Evolutionary conservation across 2,113 vertebrate genomes (phyloP), one percentile per base, ranked within the genome.

Genomic region (Hippoglossus stenolepis): DNA sequence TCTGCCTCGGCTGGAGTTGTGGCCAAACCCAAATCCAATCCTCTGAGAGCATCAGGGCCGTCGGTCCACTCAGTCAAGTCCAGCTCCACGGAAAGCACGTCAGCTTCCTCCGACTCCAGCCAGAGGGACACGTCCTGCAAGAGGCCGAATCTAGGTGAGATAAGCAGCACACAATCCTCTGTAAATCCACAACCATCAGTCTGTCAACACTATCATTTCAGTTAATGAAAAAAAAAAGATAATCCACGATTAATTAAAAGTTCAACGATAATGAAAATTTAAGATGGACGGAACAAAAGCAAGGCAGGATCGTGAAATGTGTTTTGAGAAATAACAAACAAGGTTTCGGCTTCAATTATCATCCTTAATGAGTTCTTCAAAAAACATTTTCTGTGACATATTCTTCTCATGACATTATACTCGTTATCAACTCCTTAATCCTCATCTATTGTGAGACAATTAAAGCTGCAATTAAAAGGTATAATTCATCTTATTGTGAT

Each of bases 1-100:
- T 94, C 91, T 1, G 93, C 82, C 66, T 90, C 93, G 12, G 80
- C 89, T 14, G 73, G 89, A 53, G 74, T 73, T 59, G 10, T 9
- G 47, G 70, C 74, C 21, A 92, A 90, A 64, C 84, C 85, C 79
- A 94, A 85, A 81, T 77, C 75, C 43, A 82, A 85, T 43, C 86
- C 72, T 56, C 80, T 86, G 9, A 76, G 78, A 60, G 86, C 86
- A 26, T 87, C 89, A 0, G 74, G 93, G 31, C 87, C 86, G 53
- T 96, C 94, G 2, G 89, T 90, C 24, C 67, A 82, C 74, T 94
- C 94, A 0, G 85, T 90, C 53, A 93, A 94, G 74, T 95, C 94
- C 75, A 94, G 87, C 73, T 93, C 94, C 69, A 96, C 94, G 21
- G 94, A 88, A 53, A 96, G 94, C 56, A 94, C 93, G 10, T 95